Evolutionary conservation across 1,140 invertebrate species (phyloP), one percentile per base, ranked within the genome.

Genomic region (Globodera ellingtonae): DNA sequence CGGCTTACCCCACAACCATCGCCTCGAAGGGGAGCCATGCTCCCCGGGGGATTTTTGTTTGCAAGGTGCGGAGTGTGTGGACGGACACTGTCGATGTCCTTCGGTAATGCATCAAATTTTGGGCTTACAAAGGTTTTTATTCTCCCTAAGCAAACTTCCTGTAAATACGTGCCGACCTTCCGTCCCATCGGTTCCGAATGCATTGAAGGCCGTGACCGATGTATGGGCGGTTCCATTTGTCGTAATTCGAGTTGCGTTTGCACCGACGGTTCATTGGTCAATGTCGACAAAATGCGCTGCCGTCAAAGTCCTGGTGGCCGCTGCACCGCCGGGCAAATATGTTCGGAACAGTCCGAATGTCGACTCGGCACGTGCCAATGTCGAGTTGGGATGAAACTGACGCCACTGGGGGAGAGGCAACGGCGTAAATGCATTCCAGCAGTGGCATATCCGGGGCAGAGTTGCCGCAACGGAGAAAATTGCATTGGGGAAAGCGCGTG

Each of bases 271-370:
- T 82, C 83, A 0, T 24, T 79, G 6, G 56, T 70, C 66, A 66
- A 59, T 48, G 18, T 66, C 72, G 59, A 48, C 10, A 79, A 79
- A 35, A 47, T 56, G 35, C 65, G 59, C 46, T 84, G 83, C 44
- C 84, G 84, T 24, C 83, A 84, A 71, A 48, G 50, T n/a, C 72
- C 79, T 59, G 80, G 76, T 7, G 84, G 84, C 56, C 35, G 50
- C 6, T 86, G 84, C 66, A 47, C 81, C 21, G 21, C 83, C 56
- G 84, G 84, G 24, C 76, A 85, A 76, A n/a, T 71, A 47, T 85
- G 84, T 67, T 72, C 69, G 9, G 82, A 48, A 3, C 79, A 82
- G 8, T 84, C 83, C 15, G 48, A 82, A 15, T 84, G 81, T 59
- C 46, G 52, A n/a, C 46, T 79, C 24, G 79, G 80, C 46, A 56